Base-by-base conservation (phyloP, 2,888 invertebrate genomes). In the Cyclophora albipunctata region DNA sequence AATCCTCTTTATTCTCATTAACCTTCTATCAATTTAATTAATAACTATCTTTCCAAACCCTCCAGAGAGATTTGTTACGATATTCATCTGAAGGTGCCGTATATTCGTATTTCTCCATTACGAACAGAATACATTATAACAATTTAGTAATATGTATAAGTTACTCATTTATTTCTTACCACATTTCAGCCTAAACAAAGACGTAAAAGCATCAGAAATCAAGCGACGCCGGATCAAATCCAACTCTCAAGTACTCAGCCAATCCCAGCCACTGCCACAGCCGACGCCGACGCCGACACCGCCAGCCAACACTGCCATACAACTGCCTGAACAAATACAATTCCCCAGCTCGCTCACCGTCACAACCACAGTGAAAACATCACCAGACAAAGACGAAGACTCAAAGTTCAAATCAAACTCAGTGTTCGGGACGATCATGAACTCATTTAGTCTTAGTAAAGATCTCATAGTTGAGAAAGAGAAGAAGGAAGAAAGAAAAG, bases 301-400 rank as follows among this genome's bases (percentile, higher is more conserved):
- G 3, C 46, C 55, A 3, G 34, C 47, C 7, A 33, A 37, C 41
- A 58, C 43, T 51, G 53, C 66, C 0, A 40, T 53, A 3, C 49
- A 63, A 1, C 79, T 77, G 67, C 48, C 71, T 0, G 86, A 86
- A 49, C 78, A 76, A 34, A 84, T 88, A 50, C 80, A 78, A 47
- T 87, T 88, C 67, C 87, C 87, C 0, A 82, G 83, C 58, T 79
- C 87, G 0, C 75, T 88, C n/a, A 88, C 87, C 0, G 85, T 87
- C 54, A 88, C 84, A 5, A 78, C 85, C 0, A 72, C 75, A 1
- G 57, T 67, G 3, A 73, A 72, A 35, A 50, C 61, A 5, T 56
- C 66, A 0, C 54, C 64, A 0, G 76, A 73, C 2, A 71, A 65
- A 34, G 37, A 2, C 54, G 66, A 72, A 7, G 69, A 69, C 0